Conservation (phyloP, 37 sponge, comb jelly and placozoan species). For the Theonella swinhoei region DNA sequence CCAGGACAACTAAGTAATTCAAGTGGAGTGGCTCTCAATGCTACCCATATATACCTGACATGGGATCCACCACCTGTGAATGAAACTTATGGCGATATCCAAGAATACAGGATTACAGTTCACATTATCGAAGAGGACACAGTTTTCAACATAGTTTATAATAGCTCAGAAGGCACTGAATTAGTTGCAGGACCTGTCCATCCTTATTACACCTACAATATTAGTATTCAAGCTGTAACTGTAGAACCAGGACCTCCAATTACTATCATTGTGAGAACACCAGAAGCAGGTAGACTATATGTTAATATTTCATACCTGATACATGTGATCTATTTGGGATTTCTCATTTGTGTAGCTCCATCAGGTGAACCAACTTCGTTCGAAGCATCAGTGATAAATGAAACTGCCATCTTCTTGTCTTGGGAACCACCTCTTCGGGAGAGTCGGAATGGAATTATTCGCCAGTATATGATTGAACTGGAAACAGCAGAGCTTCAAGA, state of each 20-base stretch:
- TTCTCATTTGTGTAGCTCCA: background rate
- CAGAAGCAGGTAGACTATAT: slow-evolving; percentile 51
- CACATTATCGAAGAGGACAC: slow-evolving; percentile 16
- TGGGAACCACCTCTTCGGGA: slow-evolving; percentile 15
- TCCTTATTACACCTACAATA: slow-evolving; percentile 50
- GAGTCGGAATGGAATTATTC: slow-evolving; percentile 26
- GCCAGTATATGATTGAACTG: background rate
- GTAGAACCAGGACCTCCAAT: slow-evolving; percentile 25
- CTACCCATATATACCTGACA: background rate
- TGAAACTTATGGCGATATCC: slow-evolving; percentile 33
- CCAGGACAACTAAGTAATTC: background rate
- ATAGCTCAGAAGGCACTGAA: background rate
- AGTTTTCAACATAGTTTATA: background rate
- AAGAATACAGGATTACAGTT: slow-evolving; percentile 28
- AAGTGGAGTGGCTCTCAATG: background rate
- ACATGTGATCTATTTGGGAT: too few relatives aligned
- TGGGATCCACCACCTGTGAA: slow-evolving; percentile 6
- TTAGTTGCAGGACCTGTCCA: slow-evolving; percentile 19
- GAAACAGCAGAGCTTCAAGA: background rate
- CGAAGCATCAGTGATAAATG: background rate
- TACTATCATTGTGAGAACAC: slow-evolving; percentile 7
- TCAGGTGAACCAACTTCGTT: background rate
- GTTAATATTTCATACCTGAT: too few relatives aligned
- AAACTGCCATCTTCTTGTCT: background rate
- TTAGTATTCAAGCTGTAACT: slow-evolving; percentile 28